phyloP scores from a whole-genome alignment of 2,797 vertebrate genomes.

The Dermochelys coriacea region DNA sequence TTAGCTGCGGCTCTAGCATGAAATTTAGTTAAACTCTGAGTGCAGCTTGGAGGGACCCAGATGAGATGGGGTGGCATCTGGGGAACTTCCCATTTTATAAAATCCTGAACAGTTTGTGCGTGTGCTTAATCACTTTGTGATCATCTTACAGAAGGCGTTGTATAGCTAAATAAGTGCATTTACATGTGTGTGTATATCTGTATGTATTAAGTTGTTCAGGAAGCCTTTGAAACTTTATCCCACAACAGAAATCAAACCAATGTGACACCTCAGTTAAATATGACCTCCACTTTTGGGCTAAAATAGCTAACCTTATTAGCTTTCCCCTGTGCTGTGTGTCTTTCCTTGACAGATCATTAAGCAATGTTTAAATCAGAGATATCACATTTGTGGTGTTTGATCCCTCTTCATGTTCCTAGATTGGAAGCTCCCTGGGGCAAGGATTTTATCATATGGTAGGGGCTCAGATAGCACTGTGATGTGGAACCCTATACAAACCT shows the following conservation, averaged over 20 bases:
- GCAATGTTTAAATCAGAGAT: constrained; percentile 4
- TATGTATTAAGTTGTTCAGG: constrained; percentile 68
- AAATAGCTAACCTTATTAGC: constrained; percentile 63
- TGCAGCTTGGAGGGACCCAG: constrained; percentile 1
- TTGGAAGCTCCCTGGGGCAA: background rate
- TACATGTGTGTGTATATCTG: constrained; percentile 55
- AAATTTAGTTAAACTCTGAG: constrained; percentile 59
- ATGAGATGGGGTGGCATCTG: background rate
- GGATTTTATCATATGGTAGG: background rate
- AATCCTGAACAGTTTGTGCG: background rate
- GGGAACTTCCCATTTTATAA: background rate
- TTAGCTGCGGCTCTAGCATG: constrained; percentile 26
- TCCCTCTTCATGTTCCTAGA: background rate
- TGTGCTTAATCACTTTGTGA: background rate
- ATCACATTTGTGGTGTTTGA: background rate
- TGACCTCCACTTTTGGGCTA: constrained; percentile 54
- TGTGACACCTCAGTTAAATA: constrained; percentile 51
- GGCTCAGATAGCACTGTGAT: background rate
- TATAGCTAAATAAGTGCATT: constrained; percentile 14
- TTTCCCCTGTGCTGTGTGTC: constrained; percentile 29
- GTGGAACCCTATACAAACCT: background rate
- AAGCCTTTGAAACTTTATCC: constrained; percentile 72
- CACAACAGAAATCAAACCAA: constrained; percentile 61
- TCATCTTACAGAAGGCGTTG: background rate
- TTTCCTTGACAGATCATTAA: constrained; percentile 44